These are phyloP conservation scores for Nesogale talazaci DNA, from an alignment of 2,113 vertebrate genomes.

Conservation along the genomic window DNA sequence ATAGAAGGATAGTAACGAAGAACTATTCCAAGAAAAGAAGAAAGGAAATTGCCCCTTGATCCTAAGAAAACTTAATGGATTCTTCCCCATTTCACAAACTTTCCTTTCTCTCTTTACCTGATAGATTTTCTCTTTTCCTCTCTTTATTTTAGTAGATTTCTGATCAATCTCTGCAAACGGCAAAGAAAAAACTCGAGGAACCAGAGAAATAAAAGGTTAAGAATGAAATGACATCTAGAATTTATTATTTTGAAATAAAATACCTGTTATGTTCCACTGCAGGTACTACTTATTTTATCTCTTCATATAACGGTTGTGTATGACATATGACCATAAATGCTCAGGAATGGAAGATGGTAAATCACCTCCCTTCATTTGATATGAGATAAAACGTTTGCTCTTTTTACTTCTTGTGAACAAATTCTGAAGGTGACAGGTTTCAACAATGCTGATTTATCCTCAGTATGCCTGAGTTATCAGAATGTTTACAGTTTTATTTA, in stretches of 20 bases:
- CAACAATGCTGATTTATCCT: background rate
- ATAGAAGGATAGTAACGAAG: background rate
- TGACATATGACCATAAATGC: background rate
- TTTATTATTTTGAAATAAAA: constrained; percentile 1
- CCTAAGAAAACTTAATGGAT: background rate
- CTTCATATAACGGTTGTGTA: background rate
- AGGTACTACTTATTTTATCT: background rate
- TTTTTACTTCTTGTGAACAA: background rate
- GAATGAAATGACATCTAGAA: background rate
- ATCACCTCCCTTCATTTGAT: background rate
- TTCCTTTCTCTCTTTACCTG: constrained; percentile 51
- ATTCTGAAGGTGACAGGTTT: constrained; percentile 4
- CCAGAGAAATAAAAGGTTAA: background rate
- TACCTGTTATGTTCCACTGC: background rate
- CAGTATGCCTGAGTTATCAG: background rate
- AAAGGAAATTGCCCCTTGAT: background rate
- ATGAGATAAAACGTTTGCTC: background rate
- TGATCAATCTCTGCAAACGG: background rate
- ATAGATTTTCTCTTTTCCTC: too few species aligned
- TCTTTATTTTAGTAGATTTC: background rate
- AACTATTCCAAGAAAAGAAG: background rate
- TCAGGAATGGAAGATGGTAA: constrained; percentile 26
- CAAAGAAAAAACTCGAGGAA: background rate
- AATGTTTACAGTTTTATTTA: background rate
- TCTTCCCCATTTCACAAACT: constrained; percentile 16